These are phyloP conservation scores for Cichladusa arquata DNA, from an alignment of 2,113 vertebrate genomes.

Conservation along the genomic window DNA sequence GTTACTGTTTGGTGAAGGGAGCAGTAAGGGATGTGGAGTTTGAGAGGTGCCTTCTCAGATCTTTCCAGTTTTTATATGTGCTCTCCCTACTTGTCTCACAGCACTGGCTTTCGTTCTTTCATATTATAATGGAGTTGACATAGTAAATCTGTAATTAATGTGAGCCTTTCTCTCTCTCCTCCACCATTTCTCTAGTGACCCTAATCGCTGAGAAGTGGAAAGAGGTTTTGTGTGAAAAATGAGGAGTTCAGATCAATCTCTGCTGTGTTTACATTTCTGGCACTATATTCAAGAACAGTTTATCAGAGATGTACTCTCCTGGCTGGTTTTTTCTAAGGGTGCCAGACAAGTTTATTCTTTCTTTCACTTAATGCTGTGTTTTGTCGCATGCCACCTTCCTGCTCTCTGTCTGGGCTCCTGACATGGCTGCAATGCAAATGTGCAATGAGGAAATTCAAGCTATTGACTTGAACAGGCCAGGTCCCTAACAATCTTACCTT, in stretches of 20 bases:
- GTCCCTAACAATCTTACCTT: background rate
- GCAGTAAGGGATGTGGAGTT: background rate
- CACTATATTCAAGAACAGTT: background rate
- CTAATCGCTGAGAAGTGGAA: background rate
- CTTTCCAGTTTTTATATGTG: background rate
- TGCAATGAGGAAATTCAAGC: background rate
- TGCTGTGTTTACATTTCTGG: conserved; percentile 12
- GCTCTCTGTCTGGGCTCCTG: background rate
- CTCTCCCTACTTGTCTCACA: background rate
- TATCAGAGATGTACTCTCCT: background rate
- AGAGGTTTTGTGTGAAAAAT: conserved; percentile 16
- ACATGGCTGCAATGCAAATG: background rate
- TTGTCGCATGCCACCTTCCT: background rate
- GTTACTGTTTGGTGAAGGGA: background rate
- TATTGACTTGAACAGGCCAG: background rate
- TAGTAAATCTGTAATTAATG: background rate
- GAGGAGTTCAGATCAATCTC: background rate
- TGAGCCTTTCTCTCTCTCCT: background rate
- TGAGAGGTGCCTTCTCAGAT: background rate
- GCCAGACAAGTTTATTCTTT: background rate
- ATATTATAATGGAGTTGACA: conserved; percentile 1
- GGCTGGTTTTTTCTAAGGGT: background rate
- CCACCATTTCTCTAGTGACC: background rate
- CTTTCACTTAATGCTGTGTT: background rate
- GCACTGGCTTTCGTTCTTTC: background rate